phyloP scores from a whole-genome alignment of 2,888 invertebrate species.

The Hypomecis punctinalis region DNA sequence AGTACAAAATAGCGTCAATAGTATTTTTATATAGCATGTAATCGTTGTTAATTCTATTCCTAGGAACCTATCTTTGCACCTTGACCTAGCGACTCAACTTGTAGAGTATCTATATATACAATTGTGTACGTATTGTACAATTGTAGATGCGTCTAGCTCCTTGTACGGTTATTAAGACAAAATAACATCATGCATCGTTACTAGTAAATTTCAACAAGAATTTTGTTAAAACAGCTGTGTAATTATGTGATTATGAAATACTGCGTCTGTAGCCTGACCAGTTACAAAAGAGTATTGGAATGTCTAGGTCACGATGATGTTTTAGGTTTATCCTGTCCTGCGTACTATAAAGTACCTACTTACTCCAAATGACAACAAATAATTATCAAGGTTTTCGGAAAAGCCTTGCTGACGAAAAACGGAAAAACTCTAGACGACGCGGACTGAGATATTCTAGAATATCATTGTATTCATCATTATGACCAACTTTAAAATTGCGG shows the following conservation, averaged over 20 bases:
- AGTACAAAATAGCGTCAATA: no score
- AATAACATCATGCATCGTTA: background rate
- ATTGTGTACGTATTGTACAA: background rate
- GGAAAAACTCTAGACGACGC: no score
- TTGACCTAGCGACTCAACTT: conserved; percentile 32
- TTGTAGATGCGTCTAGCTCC: background rate
- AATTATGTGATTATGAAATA: conserved; percentile 10
- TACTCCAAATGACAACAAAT: background rate
- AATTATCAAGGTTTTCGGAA: background rate
- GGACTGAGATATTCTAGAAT: no score
- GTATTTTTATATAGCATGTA: no score
- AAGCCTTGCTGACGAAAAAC: background rate
- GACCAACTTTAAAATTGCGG: no score
- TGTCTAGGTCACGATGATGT: background rate
- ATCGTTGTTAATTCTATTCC: background rate
- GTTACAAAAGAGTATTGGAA: conserved; percentile 7
- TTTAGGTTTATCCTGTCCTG: background rate
- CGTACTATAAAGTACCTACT: no score
- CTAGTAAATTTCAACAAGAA: background rate
- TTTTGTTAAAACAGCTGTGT: conserved; percentile 8
- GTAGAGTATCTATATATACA: background rate
- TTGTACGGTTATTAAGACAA: conserved; percentile 15
- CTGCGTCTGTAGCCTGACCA: background rate
- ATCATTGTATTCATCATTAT: no score
- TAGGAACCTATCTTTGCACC: conserved; percentile 16